Conservation (phyloP, 2,888 invertebrate genomes). For the Ernsta delagoae region DNA sequence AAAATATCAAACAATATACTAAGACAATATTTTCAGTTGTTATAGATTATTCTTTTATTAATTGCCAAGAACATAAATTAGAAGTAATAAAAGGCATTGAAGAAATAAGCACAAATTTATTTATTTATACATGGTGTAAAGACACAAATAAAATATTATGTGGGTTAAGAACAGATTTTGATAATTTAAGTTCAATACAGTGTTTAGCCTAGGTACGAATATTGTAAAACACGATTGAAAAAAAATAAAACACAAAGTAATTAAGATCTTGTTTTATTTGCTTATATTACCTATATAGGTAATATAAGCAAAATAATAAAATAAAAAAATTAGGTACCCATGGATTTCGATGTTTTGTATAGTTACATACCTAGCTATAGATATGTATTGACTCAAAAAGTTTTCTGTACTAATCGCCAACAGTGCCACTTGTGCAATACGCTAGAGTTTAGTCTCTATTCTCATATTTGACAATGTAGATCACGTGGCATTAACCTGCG, state of each 20-base stretch:
- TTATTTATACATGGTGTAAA: slow-evolving; percentile 2
- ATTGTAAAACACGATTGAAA: background rate
- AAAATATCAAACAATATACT: background rate
- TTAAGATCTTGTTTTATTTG: background rate
- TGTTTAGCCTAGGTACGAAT: background rate
- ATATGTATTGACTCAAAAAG: background rate
- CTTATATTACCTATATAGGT: background rate
- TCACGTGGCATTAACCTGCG: background rate
- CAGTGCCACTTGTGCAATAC: no score
- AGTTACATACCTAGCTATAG: background rate
- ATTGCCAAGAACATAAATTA: slow-evolving; percentile 5
- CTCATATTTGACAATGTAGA: background rate
- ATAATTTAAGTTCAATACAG: background rate
- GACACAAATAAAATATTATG: background rate
- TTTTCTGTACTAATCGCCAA: no score
- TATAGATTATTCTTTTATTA: slow-evolving; percentile 1
- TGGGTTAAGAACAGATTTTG: slow-evolving; percentile 4
- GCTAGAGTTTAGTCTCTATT: no score
- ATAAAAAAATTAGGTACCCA: background rate
- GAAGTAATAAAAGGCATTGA: slow-evolving; percentile 4
- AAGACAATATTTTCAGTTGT: slow-evolving; percentile 7
- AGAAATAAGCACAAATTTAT: slow-evolving; percentile 2
- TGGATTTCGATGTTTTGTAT: background rate
- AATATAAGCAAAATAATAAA: no score
- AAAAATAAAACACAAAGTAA: background rate